Percentiles rank a stretch among this genome's conserved stretches.
These are phyloP conservation scores for Eudemis profundana DNA, from an alignment of 2,888 invertebrate species.

Conservation along the genomic window DNA sequence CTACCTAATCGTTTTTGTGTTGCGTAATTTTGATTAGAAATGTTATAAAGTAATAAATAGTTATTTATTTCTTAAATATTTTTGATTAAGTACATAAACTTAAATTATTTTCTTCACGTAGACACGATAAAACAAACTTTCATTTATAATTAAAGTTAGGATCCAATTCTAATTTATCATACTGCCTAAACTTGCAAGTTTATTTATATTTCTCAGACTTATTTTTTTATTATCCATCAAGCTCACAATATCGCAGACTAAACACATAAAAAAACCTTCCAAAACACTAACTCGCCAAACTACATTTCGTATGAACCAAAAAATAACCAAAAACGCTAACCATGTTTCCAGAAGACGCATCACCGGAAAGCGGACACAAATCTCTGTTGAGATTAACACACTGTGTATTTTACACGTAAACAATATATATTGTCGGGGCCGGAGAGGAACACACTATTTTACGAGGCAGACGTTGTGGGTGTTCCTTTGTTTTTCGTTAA, in stretches of 20 bases:
- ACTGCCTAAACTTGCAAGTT: slow-evolving; percentile 3
- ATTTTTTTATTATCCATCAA: slow-evolving; percentile 27
- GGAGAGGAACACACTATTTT: slow-evolving; percentile 27
- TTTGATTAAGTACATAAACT: not conserved
- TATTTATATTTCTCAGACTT: slow-evolving; percentile 11
- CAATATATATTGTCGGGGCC: slow-evolving; percentile 35
- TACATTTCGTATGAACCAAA: slow-evolving; percentile 15
- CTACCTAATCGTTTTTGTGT: too few relatives aligned
- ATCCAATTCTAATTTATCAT: not conserved
- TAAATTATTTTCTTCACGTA: not conserved
- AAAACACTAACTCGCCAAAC: slow-evolving; percentile 7
- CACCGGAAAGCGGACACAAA: slow-evolving; percentile 39
- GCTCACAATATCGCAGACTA: not conserved
- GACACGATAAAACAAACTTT: too few relatives aligned
- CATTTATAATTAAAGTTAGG: not conserved
- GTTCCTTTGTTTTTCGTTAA: slow-evolving; percentile 31
- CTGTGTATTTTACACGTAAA: slow-evolving; percentile 39
- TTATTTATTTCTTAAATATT: not conserved
- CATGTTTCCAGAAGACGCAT: slow-evolving; percentile 34
- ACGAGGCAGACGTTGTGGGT: slow-evolving; percentile 7
- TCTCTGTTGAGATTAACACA: slow-evolving; percentile 34
- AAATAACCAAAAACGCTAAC: slow-evolving; percentile 34
- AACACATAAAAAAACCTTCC: not conserved
- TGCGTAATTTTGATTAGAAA: too few relatives aligned
- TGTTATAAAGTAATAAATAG: too few relatives aligned